Evolutionary conservation across 1,140 invertebrate genomes (phyloP).

Genomic region (Drosophila melanica): DNA sequence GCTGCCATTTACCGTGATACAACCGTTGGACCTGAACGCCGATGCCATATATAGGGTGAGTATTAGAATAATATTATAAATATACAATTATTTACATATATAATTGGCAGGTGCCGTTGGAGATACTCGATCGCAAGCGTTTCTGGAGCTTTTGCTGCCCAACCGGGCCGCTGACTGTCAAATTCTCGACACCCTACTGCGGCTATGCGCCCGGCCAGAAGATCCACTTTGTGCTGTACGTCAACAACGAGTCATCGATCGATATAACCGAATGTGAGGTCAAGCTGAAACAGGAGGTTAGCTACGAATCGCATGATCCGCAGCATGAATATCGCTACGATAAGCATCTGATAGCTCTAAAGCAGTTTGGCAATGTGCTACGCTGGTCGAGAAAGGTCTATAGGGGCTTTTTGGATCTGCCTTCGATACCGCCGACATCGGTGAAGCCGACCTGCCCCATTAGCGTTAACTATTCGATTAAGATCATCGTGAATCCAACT

Average conservation of each 20-base stretch:
- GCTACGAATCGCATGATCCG: conserved; percentile 85
- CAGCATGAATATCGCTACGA: conserved; percentile 86
- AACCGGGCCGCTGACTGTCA: conserved; percentile 77
- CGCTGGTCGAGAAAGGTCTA: conserved; percentile 81
- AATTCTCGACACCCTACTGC: conserved; percentile 81
- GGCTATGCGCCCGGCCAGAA: conserved; percentile 83
- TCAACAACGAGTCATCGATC: conserved; percentile 85
- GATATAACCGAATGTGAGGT: conserved; percentile 85
- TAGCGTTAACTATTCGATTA: conserved; percentile 88
- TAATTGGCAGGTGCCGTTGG: conserved; percentile 84
- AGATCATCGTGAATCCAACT: conserved; percentile 85
- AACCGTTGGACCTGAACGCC: conserved; percentile 90
- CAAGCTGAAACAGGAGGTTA: conserved; percentile 85
- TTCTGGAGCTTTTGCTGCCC: conserved; percentile 83
- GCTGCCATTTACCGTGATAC: conserved; percentile 89
- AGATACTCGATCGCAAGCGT: conserved; percentile 85
- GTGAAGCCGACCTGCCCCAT: conserved; percentile 89
- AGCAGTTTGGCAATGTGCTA: conserved; percentile 86
- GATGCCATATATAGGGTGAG: conserved; percentile 84
- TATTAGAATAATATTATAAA: neutral
- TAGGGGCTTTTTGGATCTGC: conserved; percentile 85
- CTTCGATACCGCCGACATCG: conserved; percentile 89
- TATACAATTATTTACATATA: neutral
- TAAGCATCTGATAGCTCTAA: conserved; percentile 86
- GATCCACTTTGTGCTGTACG: conserved; percentile 78